A percentile compares a stretch with the other conserved stretches of the same genome.
phyloP scores from a whole-genome alignment of 2,113 vertebrate species.

The Heterotis niloticus region DNA sequence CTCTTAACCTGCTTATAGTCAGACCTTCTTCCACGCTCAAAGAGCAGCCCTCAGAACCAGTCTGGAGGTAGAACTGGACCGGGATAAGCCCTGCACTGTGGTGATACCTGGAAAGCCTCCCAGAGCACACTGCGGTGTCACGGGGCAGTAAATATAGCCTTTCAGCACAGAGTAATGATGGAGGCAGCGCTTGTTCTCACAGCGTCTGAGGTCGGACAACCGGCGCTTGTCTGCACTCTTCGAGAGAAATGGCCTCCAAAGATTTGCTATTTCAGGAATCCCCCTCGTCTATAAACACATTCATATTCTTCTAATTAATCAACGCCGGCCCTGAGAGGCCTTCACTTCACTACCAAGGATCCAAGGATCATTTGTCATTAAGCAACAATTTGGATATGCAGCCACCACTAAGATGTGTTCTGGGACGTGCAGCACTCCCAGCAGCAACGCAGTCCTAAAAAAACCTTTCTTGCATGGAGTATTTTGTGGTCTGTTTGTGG shows the following conservation, averaged over 20 bases:
- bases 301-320: slow-evolving; percentile 19
- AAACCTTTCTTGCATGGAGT: background rate
- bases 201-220: slow-evolving; percentile 32
- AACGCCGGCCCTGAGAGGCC: background rate
- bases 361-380: slow-evolving; percentile 19
- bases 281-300: slow-evolving; percentile 18
- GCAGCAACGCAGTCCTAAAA: background rate
- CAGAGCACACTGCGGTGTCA: slow-evolving; percentile 12
- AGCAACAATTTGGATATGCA: background rate
- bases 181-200: slow-evolving; percentile 44
- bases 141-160: slow-evolving; percentile 43
- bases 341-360: slow-evolving; percentile 6
- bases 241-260: background rate
- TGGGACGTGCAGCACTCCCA: background rate
- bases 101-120: slow-evolving; percentile 19
- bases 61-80: background rate
- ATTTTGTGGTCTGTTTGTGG: background rate
- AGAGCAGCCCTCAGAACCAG: slow-evolving; percentile 4
- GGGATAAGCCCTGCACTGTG: slow-evolving; percentile 20
- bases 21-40: slow-evolving; percentile 10
- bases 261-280: slow-evolving; percentile 20
- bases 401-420: background rate
- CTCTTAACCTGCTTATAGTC: background rate
- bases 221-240: slow-evolving; percentile 14
- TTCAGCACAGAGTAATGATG: slow-evolving; percentile 57